Conservation (phyloP, 2,113 vertebrate species). For the Urocynchramus pylzowi region DNA sequence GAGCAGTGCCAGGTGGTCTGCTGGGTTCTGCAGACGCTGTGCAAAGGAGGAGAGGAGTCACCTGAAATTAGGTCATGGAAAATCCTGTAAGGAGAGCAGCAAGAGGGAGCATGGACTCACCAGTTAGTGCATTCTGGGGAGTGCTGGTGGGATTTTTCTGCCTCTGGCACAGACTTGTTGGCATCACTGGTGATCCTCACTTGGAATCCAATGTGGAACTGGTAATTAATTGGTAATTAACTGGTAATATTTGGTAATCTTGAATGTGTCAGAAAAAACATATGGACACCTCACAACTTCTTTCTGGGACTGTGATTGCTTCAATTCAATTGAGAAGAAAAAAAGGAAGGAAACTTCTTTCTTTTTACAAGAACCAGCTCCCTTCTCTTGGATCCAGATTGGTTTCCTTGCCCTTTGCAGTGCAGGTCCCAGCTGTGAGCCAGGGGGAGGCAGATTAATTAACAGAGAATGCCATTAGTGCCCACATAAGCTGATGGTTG, state of each 20-base stretch:
- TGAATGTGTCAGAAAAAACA: neutral
- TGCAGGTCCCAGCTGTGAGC: neutral
- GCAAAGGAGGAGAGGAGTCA: neutral
- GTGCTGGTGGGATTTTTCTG: neutral
- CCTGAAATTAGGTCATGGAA: neutral
- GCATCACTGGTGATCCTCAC: neutral
- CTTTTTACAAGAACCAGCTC: neutral
- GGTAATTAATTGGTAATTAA: neutral
- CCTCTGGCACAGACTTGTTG: neutral
- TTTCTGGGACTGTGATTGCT: neutral
- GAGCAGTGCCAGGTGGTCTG: neutral
- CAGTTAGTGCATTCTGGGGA: neutral
- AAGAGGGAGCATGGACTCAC: rapidly evolving
- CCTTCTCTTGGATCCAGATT: neutral
- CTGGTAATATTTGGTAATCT: neutral
- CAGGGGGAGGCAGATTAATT: neutral
- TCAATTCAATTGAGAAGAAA: neutral
- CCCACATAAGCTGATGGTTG: neutral
- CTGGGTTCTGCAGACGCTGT: neutral
- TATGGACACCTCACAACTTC: neutral
- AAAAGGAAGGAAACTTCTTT: neutral
- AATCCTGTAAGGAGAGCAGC: neutral
- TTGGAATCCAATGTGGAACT: neutral
- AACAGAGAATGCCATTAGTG: neutral
- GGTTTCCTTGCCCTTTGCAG: neutral